Evolutionary conservation across 2,113 vertebrate genomes (phyloP), one percentile per base, ranked within the genome.

Genomic region (Myiopsitta monachus): DNA sequence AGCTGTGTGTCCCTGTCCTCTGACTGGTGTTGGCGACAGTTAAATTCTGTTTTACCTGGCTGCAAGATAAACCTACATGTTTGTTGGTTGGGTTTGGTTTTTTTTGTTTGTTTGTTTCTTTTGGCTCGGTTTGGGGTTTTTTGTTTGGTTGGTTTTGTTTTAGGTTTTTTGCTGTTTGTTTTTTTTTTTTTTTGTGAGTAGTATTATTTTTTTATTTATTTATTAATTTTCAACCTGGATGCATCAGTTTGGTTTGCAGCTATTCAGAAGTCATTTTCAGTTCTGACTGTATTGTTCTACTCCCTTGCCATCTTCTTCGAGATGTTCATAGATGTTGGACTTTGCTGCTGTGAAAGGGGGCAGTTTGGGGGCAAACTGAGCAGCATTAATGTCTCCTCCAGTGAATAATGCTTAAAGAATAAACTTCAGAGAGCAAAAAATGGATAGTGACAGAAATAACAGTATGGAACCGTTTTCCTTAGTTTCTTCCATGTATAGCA

Each of bases 11-110:
- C n/a, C n/a, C 30, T 17, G 54, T 54, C 23, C 22, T 69, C 38
- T 23, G 9, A 7, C 10, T 3, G 3, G 23, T n/a, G 30, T 21
- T 39, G 19, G 7, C 47, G 59, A 15, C 14, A 15, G 36, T 0
- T 69, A 27, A 61, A 82, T 33, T 69, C 6, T 49, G 7, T 62
- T 75, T 63, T 36, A 55, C 15, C 12, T 63, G 47, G 11, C 41
- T 83, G 30, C 30, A 47, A 8, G 17, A 23, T 28, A 49, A 64
- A 23, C 15, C 7, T 10, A 12, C 0, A 3, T 5, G 4, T 44
- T 67, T 46, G 30, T 24, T 33, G n/a, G 23, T 61, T 36, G n/a
- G 14, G n/a, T 61, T 61, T 21, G 52, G 8, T 14, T 59, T 57
- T 33, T 49, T 14, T 57, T 57, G 11, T 31, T 52, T 38, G 5